These are phyloP conservation scores for Brachystomella parvula DNA, from an alignment of 1,140 invertebrate species.

Conservation along the genomic window DNA sequence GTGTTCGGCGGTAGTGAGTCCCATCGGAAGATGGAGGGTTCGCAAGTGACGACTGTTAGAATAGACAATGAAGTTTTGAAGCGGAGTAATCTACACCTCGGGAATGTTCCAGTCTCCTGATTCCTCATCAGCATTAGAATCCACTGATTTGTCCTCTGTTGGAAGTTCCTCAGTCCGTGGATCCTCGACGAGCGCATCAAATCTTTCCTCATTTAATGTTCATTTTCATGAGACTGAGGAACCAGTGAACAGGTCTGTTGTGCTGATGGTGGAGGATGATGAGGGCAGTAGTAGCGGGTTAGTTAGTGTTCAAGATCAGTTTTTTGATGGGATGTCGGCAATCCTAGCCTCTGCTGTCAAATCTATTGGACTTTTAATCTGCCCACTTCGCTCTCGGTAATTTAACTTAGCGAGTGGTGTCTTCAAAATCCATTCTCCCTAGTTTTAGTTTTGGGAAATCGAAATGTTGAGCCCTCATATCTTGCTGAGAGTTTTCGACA, in stretches of 20 bases:
- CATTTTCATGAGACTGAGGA: not conserved
- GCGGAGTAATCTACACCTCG: not conserved
- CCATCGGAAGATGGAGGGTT: too few species aligned
- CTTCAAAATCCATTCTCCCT: too few species aligned
- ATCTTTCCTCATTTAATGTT: too few species aligned
- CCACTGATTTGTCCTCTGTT: not conserved
- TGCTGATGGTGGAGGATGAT: not conserved
- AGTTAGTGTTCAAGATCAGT: constrained; percentile 12
- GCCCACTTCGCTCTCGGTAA: constrained; percentile 19
- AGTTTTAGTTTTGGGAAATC: too few species aligned
- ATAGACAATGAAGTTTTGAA: too few species aligned
- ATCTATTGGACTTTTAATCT: constrained; percentile 24
- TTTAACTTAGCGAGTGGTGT: too few species aligned
- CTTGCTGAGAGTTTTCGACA: not conserved
- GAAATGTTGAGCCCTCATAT: too few species aligned
- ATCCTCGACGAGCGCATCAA: too few species aligned
- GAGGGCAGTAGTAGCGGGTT: too few species aligned
- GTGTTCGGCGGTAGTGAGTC: too few species aligned
- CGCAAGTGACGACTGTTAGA: too few species aligned
- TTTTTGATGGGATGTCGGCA: constrained; percentile 30
- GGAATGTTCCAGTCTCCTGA: not conserved
- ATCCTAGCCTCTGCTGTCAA: constrained; percentile 23
- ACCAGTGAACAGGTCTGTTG: not conserved
- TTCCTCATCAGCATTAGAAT: not conserved
- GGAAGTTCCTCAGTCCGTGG: not conserved